Evolutionary conservation across 2,888 invertebrate genomes (phyloP).

Genomic region (Calameuta pallipes): DNA sequence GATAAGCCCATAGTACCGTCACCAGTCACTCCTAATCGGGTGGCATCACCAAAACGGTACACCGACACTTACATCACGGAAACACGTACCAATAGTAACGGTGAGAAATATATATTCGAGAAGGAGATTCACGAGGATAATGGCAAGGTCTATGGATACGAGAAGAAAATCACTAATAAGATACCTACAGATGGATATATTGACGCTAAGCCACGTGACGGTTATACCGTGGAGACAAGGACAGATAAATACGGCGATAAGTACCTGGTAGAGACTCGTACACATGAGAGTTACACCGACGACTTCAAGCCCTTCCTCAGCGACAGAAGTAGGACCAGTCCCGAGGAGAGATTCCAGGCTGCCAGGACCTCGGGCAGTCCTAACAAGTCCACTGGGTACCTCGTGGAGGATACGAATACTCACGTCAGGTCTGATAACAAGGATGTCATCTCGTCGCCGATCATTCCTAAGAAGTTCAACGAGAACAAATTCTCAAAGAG

Average conservation of each 20-base stretch:
- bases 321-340: slow-evolving; percentile 50
- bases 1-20: slow-evolving; percentile 63
- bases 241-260: slow-evolving; percentile 62
- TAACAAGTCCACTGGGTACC: slow-evolving; percentile 39
- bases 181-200: slow-evolving; percentile 68
- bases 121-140: slow-evolving; percentile 63
- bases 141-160: slow-evolving; percentile 62
- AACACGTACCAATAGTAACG: slow-evolving; percentile 59
- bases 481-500: slow-evolving; percentile 58
- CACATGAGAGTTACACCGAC: slow-evolving; percentile 53
- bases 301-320: slow-evolving; percentile 54
- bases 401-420: slow-evolving; percentile 26
- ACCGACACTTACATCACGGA: slow-evolving; percentile 61
- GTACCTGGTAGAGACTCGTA: slow-evolving; percentile 59
- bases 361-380: slow-evolving; percentile 27
- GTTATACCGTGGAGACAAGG: slow-evolving; percentile 57
- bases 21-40: slow-evolving; percentile 56
- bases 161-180: slow-evolving; percentile 67
- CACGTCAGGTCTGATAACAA: slow-evolving; percentile 15
- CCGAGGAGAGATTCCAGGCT: slow-evolving; percentile 46
- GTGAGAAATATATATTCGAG: slow-evolving; percentile 62
- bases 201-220: slow-evolving; percentile 51
- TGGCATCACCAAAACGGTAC: slow-evolving; percentile 58
- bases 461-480: slow-evolving; percentile 44
- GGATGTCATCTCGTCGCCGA: slow-evolving; percentile 41